Conservation (phyloP, 2,113 vertebrate species). For the Periophthalmodon schlosseri region DNA sequence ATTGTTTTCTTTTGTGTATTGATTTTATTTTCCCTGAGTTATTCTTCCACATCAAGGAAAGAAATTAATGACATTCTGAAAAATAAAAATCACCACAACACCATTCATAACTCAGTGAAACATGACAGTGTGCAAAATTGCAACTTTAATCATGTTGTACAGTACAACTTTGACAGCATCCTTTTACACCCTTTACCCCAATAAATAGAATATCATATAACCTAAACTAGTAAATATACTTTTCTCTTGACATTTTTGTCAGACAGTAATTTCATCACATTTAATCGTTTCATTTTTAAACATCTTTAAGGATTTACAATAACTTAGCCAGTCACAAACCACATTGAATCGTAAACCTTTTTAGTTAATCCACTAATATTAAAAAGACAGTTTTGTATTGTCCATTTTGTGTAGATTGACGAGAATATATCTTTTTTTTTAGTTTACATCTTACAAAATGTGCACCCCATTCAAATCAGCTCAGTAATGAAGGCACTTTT, state of each 20-base stretch:
- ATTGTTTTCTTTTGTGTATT: neutral
- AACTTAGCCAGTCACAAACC: conserved; percentile 47
- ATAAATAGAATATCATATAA: conserved; percentile 64
- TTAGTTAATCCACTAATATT: conserved; percentile 50
- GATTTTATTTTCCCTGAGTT: neutral
- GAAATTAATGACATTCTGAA: neutral
- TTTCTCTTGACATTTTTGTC: conserved; percentile 54
- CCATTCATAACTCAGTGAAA: neutral
- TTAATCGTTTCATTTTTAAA: neutral
- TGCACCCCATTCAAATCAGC: conserved; percentile 83
- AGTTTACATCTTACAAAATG: conserved; percentile 88
- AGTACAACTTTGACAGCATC: conserved; percentile 71
- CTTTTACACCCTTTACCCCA: conserved; percentile 55
- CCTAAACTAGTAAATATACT: conserved; percentile 60
- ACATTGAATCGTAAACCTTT: conserved; percentile 58
- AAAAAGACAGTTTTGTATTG: conserved; percentile 64
- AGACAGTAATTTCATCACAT: conserved; percentile 55
- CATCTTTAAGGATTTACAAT: conserved; percentile 48
- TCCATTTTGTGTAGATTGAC: conserved; percentile 56
- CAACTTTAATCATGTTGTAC: conserved; percentile 75
- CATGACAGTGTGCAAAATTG: conserved; percentile 72
- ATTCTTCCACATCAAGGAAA: neutral
- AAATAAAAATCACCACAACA: neutral
- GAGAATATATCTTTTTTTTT: conserved; percentile 76
- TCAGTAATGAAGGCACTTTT: conserved; percentile 92